Evolutionary conservation across 35 echinoderm and acorn worm genomes (phyloP), one percentile per base, ranked within the genome.

Genomic region (Acanthaster planci): DNA sequence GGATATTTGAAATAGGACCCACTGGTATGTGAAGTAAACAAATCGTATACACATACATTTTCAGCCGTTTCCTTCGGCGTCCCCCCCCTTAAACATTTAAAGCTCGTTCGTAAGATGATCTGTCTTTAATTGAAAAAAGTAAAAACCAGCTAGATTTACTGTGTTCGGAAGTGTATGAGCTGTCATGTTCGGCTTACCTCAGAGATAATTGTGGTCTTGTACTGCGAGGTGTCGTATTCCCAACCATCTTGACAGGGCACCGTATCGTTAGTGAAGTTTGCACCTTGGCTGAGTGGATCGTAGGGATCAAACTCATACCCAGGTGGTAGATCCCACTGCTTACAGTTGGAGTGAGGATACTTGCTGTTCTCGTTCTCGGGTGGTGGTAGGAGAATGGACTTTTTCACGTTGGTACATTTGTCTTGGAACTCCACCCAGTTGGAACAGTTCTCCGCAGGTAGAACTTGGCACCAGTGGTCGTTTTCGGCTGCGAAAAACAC

Each of bases 161-260:
- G n/a, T n/a, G n/a, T n/a, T n/a, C n/a, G n/a, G n/a, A n/a, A n/a
- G n/a, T n/a, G n/a, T n/a, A n/a, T n/a, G n/a, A n/a, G n/a, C n/a
- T n/a, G n/a, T n/a, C n/a, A n/a, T n/a, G n/a, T n/a, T n/a, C n/a
- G n/a, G n/a, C 92, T 67, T 90, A 94, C 92, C 31, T 94, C 92
- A 0, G 83, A 77, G 18, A 87, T 81, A 21, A 86, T 90, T 7
- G 92, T 85, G 30, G 92, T 80, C 60, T 94, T 77, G 60, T 94
- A 90, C 50, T 86, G 83, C 18, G 78, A 53, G 7, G 19, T 84
- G 38, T 95, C 93, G 56, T 95, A 95, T 35, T 87, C 79, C 93
- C 93, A 95, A 31, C 93, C 93, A 32, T 78, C 21, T 39, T 95
- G 84, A 78, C 93, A 95, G 55, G 32, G 37, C 23, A 83, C 31